phyloP scores from a whole-genome alignment of 2,888 invertebrate genomes.

The Protophormia terraenovae region DNA sequence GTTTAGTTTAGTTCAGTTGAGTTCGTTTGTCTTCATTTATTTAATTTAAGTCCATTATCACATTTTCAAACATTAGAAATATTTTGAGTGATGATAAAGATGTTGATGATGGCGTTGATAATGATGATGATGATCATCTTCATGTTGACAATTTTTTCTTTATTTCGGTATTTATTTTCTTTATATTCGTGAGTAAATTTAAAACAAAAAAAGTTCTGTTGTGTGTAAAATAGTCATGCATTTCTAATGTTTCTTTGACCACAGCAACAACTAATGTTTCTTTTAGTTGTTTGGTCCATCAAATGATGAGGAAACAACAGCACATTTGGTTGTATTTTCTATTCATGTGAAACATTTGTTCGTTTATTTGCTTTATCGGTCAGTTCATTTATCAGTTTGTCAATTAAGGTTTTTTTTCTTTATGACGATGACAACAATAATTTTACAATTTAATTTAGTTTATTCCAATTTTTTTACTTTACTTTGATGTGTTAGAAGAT shows the following conservation, averaged over 20 bases:
- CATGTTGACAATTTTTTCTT: slow-evolving; percentile 9
- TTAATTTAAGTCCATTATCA: slow-evolving; percentile 67
- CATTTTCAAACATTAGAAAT: slow-evolving; percentile 74
- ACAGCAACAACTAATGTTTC: slow-evolving; percentile 5
- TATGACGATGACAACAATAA: slow-evolving; percentile 46
- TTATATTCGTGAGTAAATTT: slow-evolving; percentile 36
- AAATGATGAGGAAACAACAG: slow-evolving; percentile 51
- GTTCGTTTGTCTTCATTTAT: slow-evolving; percentile 67
- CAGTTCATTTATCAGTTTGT: slow-evolving; percentile 60
- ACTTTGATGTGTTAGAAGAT: slow-evolving; percentile 42
- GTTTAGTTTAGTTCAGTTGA: slow-evolving; percentile 58
- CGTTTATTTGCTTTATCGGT: slow-evolving; percentile 43
- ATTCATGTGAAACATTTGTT: slow-evolving; percentile 56
- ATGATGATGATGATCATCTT: slow-evolving; percentile 10
- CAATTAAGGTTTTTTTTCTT: slow-evolving; percentile 53
- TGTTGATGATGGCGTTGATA: slow-evolving; percentile 41
- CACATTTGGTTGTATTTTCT: slow-evolving; percentile 7
- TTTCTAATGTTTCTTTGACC: slow-evolving; percentile 52
- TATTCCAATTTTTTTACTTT: slow-evolving; percentile 7
- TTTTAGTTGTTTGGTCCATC: slow-evolving; percentile 49
- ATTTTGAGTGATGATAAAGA: slow-evolving; percentile 71
- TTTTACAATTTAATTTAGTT: slow-evolving; percentile 65
- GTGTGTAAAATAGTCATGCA: slow-evolving; percentile 25
- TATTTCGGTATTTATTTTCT: background rate
- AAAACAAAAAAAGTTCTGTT: slow-evolving; percentile 29